These are phyloP conservation scores for Bolinopsis microptera DNA, from an alignment of 37 sponge, comb jelly and placozoan species.

Conservation along the genomic window DNA sequence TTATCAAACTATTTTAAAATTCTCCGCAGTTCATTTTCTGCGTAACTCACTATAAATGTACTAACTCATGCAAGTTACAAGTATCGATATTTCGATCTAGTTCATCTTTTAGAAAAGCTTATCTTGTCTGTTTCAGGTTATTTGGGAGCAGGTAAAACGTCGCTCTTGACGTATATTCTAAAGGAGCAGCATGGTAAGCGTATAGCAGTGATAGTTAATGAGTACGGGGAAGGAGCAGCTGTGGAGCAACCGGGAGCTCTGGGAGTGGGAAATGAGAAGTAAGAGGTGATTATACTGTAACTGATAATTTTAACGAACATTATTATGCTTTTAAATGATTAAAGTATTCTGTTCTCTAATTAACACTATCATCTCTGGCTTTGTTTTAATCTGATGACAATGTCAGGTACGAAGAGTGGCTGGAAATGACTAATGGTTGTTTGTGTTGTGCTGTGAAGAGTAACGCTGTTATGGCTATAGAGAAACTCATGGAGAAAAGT, in stretches of 20 bases:
- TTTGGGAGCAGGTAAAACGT: conserved; percentile 93
- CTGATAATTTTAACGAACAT: no score
- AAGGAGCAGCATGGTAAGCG: conserved; percentile 88
- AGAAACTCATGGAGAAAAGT: conserved; percentile 87
- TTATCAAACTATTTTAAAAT: no score
- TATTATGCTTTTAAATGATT: no score
- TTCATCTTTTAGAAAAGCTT: no score
- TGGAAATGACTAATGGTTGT: conserved; percentile 95
- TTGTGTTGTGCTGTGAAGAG: conserved; percentile 94
- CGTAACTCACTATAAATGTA: no score
- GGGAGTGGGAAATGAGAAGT: conserved; percentile 51
- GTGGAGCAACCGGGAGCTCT: conserved; percentile 52
- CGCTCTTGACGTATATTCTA: conserved; percentile 86
- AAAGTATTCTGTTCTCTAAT: no score
- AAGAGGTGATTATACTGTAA: neutral
- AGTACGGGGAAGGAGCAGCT: conserved; percentile 85
- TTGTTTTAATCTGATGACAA: neutral
- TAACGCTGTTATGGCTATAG: conserved; percentile 82
- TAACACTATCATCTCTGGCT: no score
- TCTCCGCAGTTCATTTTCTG: no score
- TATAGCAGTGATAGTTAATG: conserved; percentile 95
- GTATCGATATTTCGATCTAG: no score
- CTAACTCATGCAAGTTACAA: no score
- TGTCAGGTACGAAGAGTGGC: conserved; percentile 85
- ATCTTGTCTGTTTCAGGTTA: neutral